Evolutionary conservation across 2,113 vertebrate species (phyloP).

Genomic region (Machaerirhynchus nigripectus): DNA sequence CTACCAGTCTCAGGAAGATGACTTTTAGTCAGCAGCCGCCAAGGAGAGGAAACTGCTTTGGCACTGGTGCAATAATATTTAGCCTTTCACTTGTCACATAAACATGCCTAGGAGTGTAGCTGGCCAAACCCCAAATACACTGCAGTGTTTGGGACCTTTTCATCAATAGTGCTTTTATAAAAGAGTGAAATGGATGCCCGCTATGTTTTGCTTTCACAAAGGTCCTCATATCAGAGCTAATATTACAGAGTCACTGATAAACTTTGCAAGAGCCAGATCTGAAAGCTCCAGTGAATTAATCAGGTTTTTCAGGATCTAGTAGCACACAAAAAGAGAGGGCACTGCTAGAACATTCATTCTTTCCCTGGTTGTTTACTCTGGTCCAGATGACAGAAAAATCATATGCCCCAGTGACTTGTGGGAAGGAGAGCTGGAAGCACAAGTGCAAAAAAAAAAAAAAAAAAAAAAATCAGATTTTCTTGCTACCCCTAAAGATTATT

Average conservation of each 20-base stretch:
- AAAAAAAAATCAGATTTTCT: background rate
- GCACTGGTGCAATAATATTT: background rate
- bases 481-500: background rate
- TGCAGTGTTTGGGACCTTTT: background rate
- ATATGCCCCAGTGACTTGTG: background rate
- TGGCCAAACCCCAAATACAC: background rate
- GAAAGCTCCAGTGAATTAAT: background rate
- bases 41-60: constrained; percentile 23
- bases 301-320: background rate
- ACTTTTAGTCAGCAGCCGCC: background rate
- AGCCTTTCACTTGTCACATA: background rate
- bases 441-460: background rate
- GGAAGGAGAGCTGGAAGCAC: background rate
- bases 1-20: background rate
- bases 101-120: background rate
- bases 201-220: background rate
- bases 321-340: background rate
- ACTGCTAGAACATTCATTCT: background rate
- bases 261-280: background rate
- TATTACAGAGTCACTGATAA: background rate
- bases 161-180: background rate
- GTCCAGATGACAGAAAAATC: background rate
- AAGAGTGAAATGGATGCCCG: background rate
- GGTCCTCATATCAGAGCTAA: background rate
- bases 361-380: background rate